Evolutionary conservation across 2,888 invertebrate species (phyloP).

Genomic region (Sinhomidia bicolor): DNA sequence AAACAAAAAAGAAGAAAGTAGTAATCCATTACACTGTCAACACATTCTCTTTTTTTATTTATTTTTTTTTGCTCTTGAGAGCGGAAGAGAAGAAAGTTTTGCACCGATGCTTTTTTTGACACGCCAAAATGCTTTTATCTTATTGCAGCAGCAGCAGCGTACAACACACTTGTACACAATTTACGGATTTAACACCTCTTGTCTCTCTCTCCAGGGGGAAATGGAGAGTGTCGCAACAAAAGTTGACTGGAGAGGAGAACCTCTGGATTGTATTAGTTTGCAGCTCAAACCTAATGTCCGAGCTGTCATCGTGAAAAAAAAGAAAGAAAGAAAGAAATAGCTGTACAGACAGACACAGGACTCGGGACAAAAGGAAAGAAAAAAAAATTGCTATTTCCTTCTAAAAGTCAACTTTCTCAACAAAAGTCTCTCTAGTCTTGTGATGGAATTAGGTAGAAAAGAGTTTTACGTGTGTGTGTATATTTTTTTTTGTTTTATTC

Average conservation of each 20-base stretch:
- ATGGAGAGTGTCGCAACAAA: no score
- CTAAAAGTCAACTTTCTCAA: background rate
- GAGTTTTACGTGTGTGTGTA: no score
- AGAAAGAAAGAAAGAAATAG: no score
- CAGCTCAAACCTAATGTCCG: background rate
- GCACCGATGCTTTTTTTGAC: background rate
- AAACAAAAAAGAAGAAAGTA: background rate
- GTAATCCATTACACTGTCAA: conserved; percentile 12
- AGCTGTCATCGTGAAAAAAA: background rate
- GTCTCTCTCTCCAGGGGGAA: background rate
- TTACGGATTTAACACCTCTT: background rate
- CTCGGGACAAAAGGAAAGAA: background rate
- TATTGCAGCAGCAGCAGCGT: background rate
- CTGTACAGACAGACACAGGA: background rate
- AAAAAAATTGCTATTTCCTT: background rate
- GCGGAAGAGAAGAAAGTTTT: background rate
- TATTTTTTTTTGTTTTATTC: no score
- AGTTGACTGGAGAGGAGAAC: no score
- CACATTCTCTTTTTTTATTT: no score
- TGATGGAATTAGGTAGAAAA: no score
- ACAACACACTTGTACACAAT: no score
- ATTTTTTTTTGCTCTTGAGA: background rate
- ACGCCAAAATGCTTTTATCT: background rate
- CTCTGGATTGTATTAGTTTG: no score
- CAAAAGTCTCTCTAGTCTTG: no score